phyloP scores from a whole-genome alignment of 1,140 invertebrate genomes.

The Lethocerus indicus region DNA sequence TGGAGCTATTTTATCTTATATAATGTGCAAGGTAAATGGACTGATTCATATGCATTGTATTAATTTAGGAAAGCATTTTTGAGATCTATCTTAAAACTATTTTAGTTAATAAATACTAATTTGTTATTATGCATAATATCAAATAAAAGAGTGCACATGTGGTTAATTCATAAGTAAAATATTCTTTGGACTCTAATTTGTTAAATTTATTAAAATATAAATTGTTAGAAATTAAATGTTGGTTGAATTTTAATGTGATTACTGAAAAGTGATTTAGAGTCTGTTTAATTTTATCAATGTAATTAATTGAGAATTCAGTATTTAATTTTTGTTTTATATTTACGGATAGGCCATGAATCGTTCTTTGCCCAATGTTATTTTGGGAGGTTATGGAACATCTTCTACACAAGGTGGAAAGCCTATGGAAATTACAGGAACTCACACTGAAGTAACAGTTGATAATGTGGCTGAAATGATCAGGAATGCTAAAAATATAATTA shows the following conservation, averaged over 20 bases:
- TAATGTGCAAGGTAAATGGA: constrained; percentile 80
- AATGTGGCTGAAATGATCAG: constrained; percentile 58
- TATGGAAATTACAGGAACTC: constrained; percentile 62
- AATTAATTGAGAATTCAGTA: neutral
- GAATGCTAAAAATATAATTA: constrained; percentile 70
- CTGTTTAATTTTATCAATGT: neutral
- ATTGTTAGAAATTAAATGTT: too few species aligned
- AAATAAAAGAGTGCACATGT: too few species aligned
- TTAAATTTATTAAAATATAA: too few species aligned
- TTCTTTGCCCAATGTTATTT: constrained; percentile 72
- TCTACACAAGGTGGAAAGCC: constrained; percentile 48
- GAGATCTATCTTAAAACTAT: too few species aligned
- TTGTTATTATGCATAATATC: too few species aligned
- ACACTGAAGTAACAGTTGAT: constrained; percentile 65
- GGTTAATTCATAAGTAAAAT: too few species aligned
- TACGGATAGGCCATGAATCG: constrained; percentile 69
- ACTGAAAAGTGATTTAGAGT: too few species aligned
- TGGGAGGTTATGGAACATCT: constrained; percentile 71
- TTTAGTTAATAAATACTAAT: too few species aligned
- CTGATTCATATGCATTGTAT: too few species aligned
- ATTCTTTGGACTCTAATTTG: too few species aligned
- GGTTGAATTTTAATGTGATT: too few species aligned
- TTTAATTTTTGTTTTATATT: neutral
- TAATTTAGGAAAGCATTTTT: too few species aligned
- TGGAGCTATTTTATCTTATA: constrained; percentile 83